phyloP scores from a whole-genome alignment of 2,888 invertebrate species.

The Amblyjoppa proteus region DNA sequence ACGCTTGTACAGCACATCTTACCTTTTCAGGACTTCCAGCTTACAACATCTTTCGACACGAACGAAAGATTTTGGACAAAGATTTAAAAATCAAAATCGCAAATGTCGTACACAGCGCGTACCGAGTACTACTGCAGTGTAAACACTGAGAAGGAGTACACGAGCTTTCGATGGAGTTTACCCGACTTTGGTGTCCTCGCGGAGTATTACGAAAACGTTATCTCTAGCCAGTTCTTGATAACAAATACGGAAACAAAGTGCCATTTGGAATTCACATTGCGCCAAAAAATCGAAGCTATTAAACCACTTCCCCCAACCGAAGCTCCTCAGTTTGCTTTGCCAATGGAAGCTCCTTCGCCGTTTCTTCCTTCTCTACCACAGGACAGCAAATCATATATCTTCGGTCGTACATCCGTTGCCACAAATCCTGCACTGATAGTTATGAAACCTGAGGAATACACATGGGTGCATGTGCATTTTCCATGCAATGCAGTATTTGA shows the following conservation, averaged over 20 bases:
- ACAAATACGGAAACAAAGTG: slow-evolving; percentile 2
- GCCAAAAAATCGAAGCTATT: too few relatives aligned
- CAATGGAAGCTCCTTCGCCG: too few relatives aligned
- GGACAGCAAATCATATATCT: too few relatives aligned
- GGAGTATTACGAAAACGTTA: slow-evolving; percentile 3
- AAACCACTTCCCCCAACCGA: too few relatives aligned
- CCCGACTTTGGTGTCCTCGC: neutral
- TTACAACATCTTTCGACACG: neutral
- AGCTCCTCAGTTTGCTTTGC: too few relatives aligned
- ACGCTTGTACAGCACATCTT: neutral
- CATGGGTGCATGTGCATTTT: neutral
- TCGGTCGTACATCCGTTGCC: fast-evolving
- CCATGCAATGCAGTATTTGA: neutral
- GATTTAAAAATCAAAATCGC: neutral
- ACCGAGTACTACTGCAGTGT: slow-evolving; percentile 17
- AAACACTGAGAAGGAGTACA: slow-evolving; percentile 2
- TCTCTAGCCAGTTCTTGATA: slow-evolving; percentile 12
- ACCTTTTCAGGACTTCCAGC: neutral
- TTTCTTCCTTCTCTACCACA: too few relatives aligned
- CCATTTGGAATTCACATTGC: neutral
- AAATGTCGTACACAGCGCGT: slow-evolving; percentile 13
- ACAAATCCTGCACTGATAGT: neutral
- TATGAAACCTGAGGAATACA: neutral
- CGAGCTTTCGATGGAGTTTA: slow-evolving; percentile 9
- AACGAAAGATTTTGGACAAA: neutral